Evolutionary conservation across 2,113 vertebrate species (phyloP).

Genomic region (Seriola rivoliana): DNA sequence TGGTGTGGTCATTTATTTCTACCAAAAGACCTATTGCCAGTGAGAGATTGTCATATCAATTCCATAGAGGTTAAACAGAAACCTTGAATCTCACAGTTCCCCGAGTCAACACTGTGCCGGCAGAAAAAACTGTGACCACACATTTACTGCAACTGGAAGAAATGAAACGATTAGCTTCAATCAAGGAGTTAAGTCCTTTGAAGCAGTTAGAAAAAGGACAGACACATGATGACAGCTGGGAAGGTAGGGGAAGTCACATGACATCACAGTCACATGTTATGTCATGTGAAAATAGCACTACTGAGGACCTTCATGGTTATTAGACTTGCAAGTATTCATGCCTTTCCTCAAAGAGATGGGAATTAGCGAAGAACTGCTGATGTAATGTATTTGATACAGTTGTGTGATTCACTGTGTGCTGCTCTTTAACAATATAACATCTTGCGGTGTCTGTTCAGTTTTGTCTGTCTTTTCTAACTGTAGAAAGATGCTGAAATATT

Average conservation of each 20-base stretch:
- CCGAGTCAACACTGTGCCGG: neutral
- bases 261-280: conserved; percentile 31
- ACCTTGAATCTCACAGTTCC: neutral
- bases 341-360: neutral
- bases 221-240: neutral
- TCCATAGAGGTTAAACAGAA: neutral
- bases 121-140: conserved; percentile 18
- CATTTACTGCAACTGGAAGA: neutral
- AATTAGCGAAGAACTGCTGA: neutral
- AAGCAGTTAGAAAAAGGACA: neutral
- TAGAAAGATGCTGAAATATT: neutral
- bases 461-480: neutral
- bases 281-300: conserved; percentile 32
- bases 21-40: neutral
- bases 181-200: neutral
- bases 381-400: neutral
- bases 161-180: neutral
- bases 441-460: neutral
- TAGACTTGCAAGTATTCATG: neutral
- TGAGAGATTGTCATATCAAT: neutral
- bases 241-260: conserved; percentile 16
- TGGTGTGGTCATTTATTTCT: conserved; percentile 10
- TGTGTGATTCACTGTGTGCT: neutral
- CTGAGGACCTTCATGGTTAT: neutral
- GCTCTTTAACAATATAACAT: neutral